Conservation (phyloP, 1,140 invertebrate species). For the Chrysopa pallens region DNA sequence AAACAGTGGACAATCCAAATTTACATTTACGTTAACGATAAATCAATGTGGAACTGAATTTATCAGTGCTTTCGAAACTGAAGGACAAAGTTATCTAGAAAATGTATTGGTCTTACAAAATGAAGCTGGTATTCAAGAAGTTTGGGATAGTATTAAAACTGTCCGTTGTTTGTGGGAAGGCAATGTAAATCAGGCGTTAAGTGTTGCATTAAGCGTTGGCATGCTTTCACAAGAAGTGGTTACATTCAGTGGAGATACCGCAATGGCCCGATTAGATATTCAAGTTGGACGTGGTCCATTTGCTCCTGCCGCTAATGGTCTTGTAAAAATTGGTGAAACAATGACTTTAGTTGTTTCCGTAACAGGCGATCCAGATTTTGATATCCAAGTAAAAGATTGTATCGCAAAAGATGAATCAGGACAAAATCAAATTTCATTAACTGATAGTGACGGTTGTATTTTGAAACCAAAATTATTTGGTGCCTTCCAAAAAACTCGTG, state of each 20-base stretch:
- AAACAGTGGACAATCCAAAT: slow-evolving; percentile 48
- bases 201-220: slow-evolving; percentile 55
- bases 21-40: slow-evolving; percentile 55
- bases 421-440: slow-evolving; percentile 45
- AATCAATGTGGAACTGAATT: slow-evolving; percentile 66
- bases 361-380: slow-evolving; percentile 60
- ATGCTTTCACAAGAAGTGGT: slow-evolving; percentile 65
- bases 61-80: slow-evolving; percentile 54
- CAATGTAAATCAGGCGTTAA: slow-evolving; percentile 52
- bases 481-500: slow-evolving; percentile 59
- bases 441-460: slow-evolving; percentile 60
- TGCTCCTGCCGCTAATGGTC: slow-evolving; percentile 49
- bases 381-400: slow-evolving; percentile 61
- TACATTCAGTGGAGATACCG: slow-evolving; percentile 68
- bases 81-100: slow-evolving; percentile 60
- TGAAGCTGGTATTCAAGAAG: slow-evolving; percentile 62
- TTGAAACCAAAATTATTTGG: slow-evolving; percentile 68
- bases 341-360: slow-evolving; percentile 70
- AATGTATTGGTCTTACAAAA: slow-evolving; percentile 66
- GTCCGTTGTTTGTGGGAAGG: slow-evolving; percentile 71
- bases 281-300: slow-evolving; percentile 63
- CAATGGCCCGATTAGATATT: slow-evolving; percentile 60
- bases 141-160: slow-evolving; percentile 60
- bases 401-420: slow-evolving; percentile 47
- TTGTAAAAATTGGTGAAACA: slow-evolving; percentile 66